Evolutionary conservation across 2,797 vertebrate genomes (phyloP), one percentile per base, ranked within the genome.

Genomic region (Pseudomugil tenellus): DNA sequence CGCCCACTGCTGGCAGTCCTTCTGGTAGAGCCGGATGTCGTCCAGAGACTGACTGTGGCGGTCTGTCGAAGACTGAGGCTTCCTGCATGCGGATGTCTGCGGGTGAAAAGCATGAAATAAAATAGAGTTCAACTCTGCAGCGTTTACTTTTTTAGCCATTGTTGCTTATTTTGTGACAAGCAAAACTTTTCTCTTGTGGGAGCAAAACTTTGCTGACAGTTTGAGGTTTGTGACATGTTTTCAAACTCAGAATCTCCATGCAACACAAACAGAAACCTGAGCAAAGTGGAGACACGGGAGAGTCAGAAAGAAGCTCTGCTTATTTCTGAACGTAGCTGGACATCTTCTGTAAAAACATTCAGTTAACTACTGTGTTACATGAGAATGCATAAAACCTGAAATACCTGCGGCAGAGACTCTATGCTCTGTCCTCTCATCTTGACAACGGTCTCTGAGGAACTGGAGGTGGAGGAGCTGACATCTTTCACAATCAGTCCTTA

Each of bases 11-110:
- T 96, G 85, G 82, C 96, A 97, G 93, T 97, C 96, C 82, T 97
- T 98, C 91, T 99, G 98, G 89, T 97, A 96, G 62, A 99, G 94
- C 74, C 98, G 93, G 77, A 99, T 90, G 86, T 99, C 98, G 2
- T 99, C 98, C 37, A 99, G 94, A 56, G 98, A 99, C 83, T 99
- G 94, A 92, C 98, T 99, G 87, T 99, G 98, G 7, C 98, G 93
- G 88, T 99, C 98, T 0, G 96, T 95, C 0, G 98, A 99, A 0
- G 95, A 96, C 93, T 95, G 96, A 60, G 96, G 94, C 91, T 98
- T 99, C 83, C 95, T 94, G 91, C 95, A 92, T 0, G 87, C 79
- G 0, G 95, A 82, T 0, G 96, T 96, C 97, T 99, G 91, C 1
- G 51, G 48, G 59, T 0, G 32, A 19, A 54, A 41, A 58, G 10